phyloP scores from a whole-genome alignment of 2,888 invertebrate genomes.

The Hofmannophila pseudospretella region DNA sequence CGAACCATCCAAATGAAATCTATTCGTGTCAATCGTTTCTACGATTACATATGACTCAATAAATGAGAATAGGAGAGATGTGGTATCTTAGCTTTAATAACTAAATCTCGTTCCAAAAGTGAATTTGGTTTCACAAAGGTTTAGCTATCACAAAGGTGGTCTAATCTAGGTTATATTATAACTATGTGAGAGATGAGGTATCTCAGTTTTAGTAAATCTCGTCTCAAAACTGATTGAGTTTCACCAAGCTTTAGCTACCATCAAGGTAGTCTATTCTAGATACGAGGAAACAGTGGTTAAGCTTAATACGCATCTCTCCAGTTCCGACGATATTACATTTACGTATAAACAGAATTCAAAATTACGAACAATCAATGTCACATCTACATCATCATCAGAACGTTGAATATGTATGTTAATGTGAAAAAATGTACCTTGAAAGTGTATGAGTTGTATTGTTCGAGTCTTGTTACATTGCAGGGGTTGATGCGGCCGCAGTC shows the following conservation, averaged over 20 bases:
- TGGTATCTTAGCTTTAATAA: too few relatives aligned
- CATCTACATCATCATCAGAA: background rate
- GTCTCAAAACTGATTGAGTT: too few relatives aligned
- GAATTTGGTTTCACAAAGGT: too few relatives aligned
- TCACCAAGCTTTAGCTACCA: too few relatives aligned
- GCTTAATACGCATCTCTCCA: background rate
- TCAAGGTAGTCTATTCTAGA: too few relatives aligned
- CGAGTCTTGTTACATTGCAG: constrained; percentile 90
- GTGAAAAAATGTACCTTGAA: constrained; percentile 81
- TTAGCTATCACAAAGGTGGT: too few relatives aligned
- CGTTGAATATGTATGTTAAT: background rate
- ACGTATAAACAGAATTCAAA: constrained; percentile 1
- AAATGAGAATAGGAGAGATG: background rate
- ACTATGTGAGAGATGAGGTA: background rate
- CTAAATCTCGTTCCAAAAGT: too few relatives aligned
- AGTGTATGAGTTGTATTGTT: constrained; percentile 91
- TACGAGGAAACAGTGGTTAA: background rate
- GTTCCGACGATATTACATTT: background rate
- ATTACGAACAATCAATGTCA: constrained; percentile 6
- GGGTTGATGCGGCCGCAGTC: constrained; percentile 92
- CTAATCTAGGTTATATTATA: too few relatives aligned
- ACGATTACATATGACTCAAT: background rate
- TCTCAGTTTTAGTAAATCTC: too few relatives aligned
- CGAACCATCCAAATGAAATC: background rate
- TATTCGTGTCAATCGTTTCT: background rate